A percentile compares a stretch with the other conserved stretches of the same genome.
Conservation (phyloP, 2,797 vertebrate genomes). For the Halcyon leucocephala region DNA sequence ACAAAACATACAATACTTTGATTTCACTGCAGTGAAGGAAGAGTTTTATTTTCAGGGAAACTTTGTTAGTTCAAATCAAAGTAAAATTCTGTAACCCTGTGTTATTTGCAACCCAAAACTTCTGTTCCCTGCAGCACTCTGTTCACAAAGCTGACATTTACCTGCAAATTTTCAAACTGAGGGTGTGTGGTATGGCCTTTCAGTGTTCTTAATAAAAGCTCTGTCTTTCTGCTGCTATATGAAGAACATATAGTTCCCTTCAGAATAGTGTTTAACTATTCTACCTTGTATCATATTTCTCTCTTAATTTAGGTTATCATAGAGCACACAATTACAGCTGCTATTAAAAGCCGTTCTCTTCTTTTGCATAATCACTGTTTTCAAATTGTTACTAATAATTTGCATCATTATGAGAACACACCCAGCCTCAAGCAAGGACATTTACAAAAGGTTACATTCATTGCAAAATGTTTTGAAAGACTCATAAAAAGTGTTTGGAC, state of each 20-base stretch:
- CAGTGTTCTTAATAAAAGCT: background rate
- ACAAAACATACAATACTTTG: background rate
- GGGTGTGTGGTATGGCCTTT: background rate
- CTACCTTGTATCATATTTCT: background rate
- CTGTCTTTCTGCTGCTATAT: too few relatives aligned
- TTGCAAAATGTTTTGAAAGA: constrained; percentile 24
- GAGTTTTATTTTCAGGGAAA: background rate
- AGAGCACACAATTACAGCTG: background rate
- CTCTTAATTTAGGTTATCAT: background rate
- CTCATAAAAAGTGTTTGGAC: constrained; percentile 23
- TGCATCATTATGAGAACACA: background rate
- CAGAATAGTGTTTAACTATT: background rate
- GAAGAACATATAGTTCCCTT: background rate
- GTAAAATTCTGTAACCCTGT: background rate
- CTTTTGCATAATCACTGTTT: background rate
- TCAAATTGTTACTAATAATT: constrained; percentile 27
- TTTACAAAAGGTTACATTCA: constrained; percentile 44
- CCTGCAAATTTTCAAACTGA: constrained; percentile 12
- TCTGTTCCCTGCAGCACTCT: background rate
- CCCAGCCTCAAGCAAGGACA: background rate
- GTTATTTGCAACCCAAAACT: background rate
- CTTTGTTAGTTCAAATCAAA: background rate
- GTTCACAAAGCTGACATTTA: background rate
- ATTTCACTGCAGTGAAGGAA: background rate
- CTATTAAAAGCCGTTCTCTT: background rate